Evolutionary conservation across 2,113 vertebrate species (phyloP).

Genomic region (Podarcis cretensis): DNA sequence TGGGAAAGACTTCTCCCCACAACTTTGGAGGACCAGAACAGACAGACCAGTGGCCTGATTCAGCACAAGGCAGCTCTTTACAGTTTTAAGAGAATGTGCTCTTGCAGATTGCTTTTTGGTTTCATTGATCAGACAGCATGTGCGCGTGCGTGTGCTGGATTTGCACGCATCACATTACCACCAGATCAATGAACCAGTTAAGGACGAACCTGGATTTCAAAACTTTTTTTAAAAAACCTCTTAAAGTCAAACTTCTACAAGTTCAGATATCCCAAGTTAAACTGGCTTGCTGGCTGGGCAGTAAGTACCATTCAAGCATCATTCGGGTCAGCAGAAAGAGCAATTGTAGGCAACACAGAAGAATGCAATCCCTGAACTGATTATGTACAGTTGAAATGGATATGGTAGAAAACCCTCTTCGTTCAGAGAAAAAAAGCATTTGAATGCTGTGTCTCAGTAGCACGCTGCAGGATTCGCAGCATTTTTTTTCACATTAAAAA

Average conservation of each 20-base stretch:
- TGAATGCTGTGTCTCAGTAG: constrained; percentile 76
- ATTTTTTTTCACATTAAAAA: constrained; percentile 79
- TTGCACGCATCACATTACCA: constrained; percentile 28
- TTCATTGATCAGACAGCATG: constrained; percentile 73
- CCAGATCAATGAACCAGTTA: background rate
- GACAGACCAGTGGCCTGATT: too few relatives aligned
- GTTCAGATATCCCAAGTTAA: background rate
- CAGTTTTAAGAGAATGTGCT: background rate
- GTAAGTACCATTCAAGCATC: constrained; percentile 35
- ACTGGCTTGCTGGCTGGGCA: background rate
- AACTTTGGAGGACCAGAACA: background rate
- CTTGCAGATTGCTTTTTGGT: background rate
- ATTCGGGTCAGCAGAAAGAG: constrained; percentile 56
- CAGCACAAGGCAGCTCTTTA: constrained; percentile 69
- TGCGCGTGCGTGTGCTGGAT: constrained; percentile 33
- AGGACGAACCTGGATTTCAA: background rate
- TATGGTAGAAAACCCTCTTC: constrained; percentile 47
- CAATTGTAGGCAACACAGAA: constrained; percentile 62
- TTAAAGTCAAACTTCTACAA: background rate
- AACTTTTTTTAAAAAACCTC: background rate
- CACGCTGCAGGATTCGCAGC: constrained; percentile 74
- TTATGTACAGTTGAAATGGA: constrained; percentile 68
- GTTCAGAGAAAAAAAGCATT: constrained; percentile 58
- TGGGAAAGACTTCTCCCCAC: background rate
- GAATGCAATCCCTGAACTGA: constrained; percentile 58